Percentiles rank a stretch among this genome's conserved stretches.
Conservation (phyloP, 2,113 vertebrate species). For the Corythornis madagascariensis region DNA sequence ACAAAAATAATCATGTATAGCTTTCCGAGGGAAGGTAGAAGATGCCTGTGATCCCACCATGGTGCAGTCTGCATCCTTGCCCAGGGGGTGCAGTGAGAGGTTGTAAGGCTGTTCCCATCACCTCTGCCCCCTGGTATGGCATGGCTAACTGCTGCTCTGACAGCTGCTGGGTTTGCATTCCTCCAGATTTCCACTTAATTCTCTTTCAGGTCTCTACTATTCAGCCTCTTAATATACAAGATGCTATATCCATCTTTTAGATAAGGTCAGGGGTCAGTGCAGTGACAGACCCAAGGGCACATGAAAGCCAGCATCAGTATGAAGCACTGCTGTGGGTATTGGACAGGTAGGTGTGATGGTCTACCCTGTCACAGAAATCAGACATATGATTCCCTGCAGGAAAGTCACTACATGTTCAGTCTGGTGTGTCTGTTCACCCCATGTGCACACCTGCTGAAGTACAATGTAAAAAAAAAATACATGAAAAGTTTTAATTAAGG, state of each 20-base stretch:
- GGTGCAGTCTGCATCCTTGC: neutral
- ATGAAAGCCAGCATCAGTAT: fast-evolving
- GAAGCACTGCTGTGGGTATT: neutral
- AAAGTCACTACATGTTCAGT: neutral
- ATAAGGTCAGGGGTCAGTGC: no score
- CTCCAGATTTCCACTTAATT: neutral
- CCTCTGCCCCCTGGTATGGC: neutral
- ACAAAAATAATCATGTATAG: neutral
- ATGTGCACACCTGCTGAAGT: neutral
- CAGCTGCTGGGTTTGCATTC: neutral
- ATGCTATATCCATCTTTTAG: neutral
- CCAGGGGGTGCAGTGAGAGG: fast-evolving
- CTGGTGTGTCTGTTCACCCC: neutral
- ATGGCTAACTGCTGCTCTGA: neutral
- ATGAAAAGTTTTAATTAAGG: neutral
- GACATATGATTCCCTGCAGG: fast-evolving
- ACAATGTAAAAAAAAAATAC: neutral
- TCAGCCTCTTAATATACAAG: neutral
- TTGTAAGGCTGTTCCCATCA: fast-evolving
- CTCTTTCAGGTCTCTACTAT: neutral
- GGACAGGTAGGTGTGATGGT: neutral
- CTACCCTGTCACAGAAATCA: neutral
- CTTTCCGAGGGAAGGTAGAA: neutral
- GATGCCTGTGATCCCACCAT: neutral
- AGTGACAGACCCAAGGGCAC: neutral